A percentile compares a stretch with the other conserved stretches of the same genome.
phyloP scores from a whole-genome alignment of 2,113 vertebrate species.

The Vidua macroura region DNA sequence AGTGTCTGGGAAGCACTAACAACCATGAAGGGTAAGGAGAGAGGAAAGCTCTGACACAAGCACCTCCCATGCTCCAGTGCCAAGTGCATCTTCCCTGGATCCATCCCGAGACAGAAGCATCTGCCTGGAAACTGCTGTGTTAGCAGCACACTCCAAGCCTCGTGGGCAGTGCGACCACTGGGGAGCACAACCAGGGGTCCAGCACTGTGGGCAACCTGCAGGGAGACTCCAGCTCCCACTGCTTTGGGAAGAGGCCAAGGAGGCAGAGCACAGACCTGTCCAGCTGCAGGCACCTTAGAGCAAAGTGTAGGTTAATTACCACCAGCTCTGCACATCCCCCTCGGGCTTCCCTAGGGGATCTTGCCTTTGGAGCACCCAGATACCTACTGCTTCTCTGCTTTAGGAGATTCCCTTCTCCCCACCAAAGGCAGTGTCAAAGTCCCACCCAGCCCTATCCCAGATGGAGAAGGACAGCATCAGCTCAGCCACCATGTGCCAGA shows the following conservation, averaged over 20 bases:
- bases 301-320: not conserved
- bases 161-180: rapidly evolving
- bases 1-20: not conserved
- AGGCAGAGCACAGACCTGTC: not conserved
- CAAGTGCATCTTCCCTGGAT: not conserved
- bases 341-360: rapidly evolving
- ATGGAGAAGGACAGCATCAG: not conserved
- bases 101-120: not conserved
- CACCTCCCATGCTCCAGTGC: not conserved
- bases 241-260: not conserved
- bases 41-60: not conserved
- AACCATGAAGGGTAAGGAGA: not conserved
- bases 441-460: not conserved
- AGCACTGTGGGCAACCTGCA: rapidly evolving
- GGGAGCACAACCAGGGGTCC: not conserved
- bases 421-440: rapidly evolving
- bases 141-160: not conserved
- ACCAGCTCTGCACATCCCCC: not conserved
- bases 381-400: not conserved
- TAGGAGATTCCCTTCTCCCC: not conserved
- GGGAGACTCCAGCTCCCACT: not conserved
- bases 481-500: not conserved
- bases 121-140: not conserved
- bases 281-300: not conserved
- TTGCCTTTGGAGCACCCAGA: not conserved